A percentile compares a stretch with the other conserved stretches of the same genome.
These are phyloP conservation scores for Bolinopsis microptera DNA, from an alignment of 37 sponge, comb jelly and placozoan species.

Conservation along the genomic window DNA sequence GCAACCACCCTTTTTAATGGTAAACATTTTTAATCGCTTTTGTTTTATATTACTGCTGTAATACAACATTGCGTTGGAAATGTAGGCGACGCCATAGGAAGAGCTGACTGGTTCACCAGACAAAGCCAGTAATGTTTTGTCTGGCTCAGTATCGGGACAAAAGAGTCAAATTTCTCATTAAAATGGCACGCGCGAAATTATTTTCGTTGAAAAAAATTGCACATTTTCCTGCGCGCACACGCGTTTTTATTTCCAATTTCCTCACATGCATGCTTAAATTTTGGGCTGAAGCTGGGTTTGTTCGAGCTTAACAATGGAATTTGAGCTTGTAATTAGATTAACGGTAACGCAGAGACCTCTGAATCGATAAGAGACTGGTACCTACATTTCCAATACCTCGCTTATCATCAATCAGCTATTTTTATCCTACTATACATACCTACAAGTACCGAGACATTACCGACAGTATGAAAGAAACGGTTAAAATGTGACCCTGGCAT, in stretches of 20 bases:
- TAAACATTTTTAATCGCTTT: background rate
- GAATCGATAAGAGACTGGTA: background rate
- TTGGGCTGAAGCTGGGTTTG: too few species aligned
- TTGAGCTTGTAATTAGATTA: background rate
- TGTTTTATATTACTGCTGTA: background rate
- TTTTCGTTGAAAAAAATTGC: background rate
- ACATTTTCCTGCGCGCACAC: background rate
- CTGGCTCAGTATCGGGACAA: background rate
- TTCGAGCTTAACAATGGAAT: background rate
- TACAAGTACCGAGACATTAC: background rate
- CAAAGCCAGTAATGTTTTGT: background rate
- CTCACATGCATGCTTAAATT: too few species aligned
- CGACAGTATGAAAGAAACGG: background rate
- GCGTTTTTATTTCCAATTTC: background rate
- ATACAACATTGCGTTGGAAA: background rate
- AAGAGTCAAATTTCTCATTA: background rate
- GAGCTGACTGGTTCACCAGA: background rate
- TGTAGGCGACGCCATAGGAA: background rate
- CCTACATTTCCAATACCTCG: background rate
- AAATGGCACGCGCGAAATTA: background rate
- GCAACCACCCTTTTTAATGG: background rate
- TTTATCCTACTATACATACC: background rate
- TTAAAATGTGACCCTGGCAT: background rate
- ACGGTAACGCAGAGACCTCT: background rate
- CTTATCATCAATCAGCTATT: background rate